Evolutionary conservation across 1,140 invertebrate species (phyloP).

Genomic region (Drosophila miranda): DNA sequence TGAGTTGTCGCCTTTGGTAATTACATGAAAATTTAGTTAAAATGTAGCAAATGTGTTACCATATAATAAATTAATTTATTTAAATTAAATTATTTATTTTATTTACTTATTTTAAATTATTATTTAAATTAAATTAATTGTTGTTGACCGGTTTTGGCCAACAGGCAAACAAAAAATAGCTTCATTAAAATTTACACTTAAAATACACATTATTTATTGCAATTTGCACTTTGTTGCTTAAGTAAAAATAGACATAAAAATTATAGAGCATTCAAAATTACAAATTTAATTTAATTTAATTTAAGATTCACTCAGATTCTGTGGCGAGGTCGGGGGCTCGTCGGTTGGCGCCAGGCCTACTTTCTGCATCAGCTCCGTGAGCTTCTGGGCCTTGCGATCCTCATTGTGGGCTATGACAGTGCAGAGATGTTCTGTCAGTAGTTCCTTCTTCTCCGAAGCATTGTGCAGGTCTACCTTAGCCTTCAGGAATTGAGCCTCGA

Average conservation of each 20-base stretch:
- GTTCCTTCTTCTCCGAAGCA: slow-evolving; percentile 89
- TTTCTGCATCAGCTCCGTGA: slow-evolving; percentile 88
- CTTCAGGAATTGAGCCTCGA: slow-evolving; percentile 90
- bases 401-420: slow-evolving; percentile 92
- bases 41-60: too few relatives aligned
- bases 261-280: slow-evolving; percentile 11
- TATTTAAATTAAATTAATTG: too few relatives aligned
- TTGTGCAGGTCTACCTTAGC: slow-evolving; percentile 89
- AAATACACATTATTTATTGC: slow-evolving; percentile 54
- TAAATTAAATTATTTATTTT: too few relatives aligned
- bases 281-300: not conserved
- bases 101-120: too few relatives aligned
- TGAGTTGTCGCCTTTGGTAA: too few relatives aligned
- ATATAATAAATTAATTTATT: too few relatives aligned
- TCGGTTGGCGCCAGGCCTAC: slow-evolving; percentile 73
- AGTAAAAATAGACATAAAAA: slow-evolving; percentile 15
- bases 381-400: slow-evolving; percentile 89
- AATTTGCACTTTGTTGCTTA: slow-evolving; percentile 61
- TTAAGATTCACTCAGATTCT: slow-evolving; percentile 29
- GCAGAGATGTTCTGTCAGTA: slow-evolving; percentile 90
- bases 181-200: slow-evolving; percentile 18
- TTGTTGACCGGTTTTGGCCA: too few relatives aligned
- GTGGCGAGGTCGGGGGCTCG: slow-evolving; percentile 21
- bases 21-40: too few relatives aligned
- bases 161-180: too few relatives aligned